These are phyloP conservation scores for Melopsittacus undulatus DNA, from an alignment of 2,797 vertebrate genomes.

Conservation along the genomic window DNA sequence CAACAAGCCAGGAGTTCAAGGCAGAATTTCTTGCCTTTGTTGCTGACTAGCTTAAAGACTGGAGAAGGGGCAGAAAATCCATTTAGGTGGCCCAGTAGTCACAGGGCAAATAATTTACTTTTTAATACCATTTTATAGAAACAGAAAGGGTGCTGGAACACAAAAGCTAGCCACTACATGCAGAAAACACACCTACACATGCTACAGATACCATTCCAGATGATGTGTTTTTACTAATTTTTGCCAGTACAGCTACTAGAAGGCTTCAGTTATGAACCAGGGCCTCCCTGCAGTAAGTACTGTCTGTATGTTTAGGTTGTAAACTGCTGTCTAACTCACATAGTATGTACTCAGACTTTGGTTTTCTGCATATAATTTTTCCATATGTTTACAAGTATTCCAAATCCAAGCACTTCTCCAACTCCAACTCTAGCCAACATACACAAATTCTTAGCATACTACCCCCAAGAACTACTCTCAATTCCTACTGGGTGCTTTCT, in stretches of 20 bases:
- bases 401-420: background rate
- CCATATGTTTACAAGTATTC: background rate
- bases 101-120: background rate
- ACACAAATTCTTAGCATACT: background rate
- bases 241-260: background rate
- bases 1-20: background rate
- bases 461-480: background rate
- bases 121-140: background rate
- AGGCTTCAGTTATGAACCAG: background rate
- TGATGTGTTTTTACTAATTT: background rate
- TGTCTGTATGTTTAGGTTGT: background rate
- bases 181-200: background rate
- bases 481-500: background rate
- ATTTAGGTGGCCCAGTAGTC: background rate
- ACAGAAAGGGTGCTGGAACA: background rate
- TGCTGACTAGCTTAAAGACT: background rate
- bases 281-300: background rate
- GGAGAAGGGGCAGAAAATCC: background rate
- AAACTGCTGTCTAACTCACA: background rate
- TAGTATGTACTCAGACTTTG: background rate
- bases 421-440: background rate
- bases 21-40: background rate
- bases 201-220: background rate
- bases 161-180: background rate
- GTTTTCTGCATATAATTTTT: background rate